These are phyloP conservation scores for Porites lobata DNA, from an alignment of 92 coral and sea anemone genomes.

Conservation along the genomic window DNA sequence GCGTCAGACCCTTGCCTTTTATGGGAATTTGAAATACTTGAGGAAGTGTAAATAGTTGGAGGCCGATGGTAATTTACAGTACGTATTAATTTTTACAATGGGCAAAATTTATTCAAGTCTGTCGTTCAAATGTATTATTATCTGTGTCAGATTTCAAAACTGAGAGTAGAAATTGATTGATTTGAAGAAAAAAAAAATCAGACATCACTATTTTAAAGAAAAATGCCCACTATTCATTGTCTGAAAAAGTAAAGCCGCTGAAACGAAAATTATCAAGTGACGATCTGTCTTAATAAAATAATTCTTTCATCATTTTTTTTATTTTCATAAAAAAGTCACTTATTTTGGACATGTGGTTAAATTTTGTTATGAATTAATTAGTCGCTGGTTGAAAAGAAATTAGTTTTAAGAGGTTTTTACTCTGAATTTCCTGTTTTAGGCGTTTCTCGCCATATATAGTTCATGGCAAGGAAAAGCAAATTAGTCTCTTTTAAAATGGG, in stretches of 20 bases:
- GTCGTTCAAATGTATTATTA: background rate
- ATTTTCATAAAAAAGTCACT: constrained; percentile 2
- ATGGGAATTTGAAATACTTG: background rate
- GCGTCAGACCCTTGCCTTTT: background rate
- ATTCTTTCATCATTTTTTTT: no score
- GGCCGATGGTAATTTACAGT: background rate
- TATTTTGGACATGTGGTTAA: constrained; percentile 28
- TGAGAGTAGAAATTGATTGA: background rate
- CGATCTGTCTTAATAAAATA: background rate
- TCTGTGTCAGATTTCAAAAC: background rate
- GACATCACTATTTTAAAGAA: background rate
- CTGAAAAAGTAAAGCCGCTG: background rate
- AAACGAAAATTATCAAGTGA: background rate
- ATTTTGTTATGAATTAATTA: constrained; percentile 13
- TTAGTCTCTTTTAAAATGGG: background rate
- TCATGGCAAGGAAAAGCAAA: background rate
- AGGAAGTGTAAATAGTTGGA: background rate
- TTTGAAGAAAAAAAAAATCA: background rate
- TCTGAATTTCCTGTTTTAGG: background rate
- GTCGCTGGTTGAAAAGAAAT: background rate
- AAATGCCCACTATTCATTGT: background rate
- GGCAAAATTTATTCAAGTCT: background rate
- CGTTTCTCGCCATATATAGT: background rate
- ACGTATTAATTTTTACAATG: background rate
- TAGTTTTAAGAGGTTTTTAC: background rate